phyloP scores from a whole-genome alignment of 2,113 vertebrate genomes.

The Lepisosteus osseus region DNA sequence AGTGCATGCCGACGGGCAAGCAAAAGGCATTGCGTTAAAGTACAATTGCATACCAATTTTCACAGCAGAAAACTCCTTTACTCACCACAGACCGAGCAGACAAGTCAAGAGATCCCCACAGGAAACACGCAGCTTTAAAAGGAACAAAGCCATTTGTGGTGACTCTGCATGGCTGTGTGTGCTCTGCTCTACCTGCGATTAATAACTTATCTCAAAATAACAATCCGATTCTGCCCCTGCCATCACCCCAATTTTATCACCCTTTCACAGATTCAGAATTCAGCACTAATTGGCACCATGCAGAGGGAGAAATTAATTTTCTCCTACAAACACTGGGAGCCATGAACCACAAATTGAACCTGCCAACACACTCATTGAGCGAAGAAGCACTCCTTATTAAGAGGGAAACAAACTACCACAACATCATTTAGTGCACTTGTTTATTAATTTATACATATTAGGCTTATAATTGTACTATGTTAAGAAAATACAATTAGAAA shows the following conservation, averaged over 20 bases:
- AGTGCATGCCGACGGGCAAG: too few relatives aligned
- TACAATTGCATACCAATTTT: too few relatives aligned
- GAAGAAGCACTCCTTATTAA: constrained; percentile 4
- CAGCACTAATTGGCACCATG: constrained; percentile 7
- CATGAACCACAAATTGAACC: background rate
- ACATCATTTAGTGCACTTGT: background rate
- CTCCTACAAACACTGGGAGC: constrained; percentile 7
- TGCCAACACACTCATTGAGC: constrained; percentile 3
- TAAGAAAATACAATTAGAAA: too few relatives aligned
- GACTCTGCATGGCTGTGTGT: too few relatives aligned
- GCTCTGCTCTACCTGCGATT: background rate
- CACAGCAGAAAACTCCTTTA: too few relatives aligned
- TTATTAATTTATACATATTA: too few relatives aligned
- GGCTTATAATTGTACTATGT: too few relatives aligned
- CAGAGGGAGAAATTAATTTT: constrained; percentile 9
- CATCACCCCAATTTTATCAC: constrained; percentile 1
- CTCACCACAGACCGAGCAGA: too few relatives aligned
- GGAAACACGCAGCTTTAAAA: too few relatives aligned
- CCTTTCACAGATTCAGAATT: background rate
- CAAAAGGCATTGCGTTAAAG: too few relatives aligned
- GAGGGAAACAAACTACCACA: background rate
- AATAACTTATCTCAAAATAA: background rate
- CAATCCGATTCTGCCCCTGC: background rate
- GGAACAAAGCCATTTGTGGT: too few relatives aligned
- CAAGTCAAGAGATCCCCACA: too few relatives aligned